Percentiles rank a stretch among this genome's conserved stretches.
Conservation (phyloP, 2,113 vertebrate species). For the Hyaena hyaena region DNA sequence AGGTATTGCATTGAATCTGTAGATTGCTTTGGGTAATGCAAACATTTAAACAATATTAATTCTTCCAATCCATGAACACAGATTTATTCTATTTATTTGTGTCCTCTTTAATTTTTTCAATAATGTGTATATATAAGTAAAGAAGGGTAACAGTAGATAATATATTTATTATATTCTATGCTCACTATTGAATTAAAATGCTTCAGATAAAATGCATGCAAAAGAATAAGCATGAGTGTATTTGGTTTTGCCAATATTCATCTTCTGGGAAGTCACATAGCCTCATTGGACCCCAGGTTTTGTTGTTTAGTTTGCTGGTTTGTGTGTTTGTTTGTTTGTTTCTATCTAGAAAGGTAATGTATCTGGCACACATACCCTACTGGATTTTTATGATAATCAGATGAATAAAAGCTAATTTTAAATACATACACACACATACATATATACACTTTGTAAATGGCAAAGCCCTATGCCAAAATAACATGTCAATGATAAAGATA, state of each 20-base stretch:
- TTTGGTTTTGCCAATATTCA: not conserved
- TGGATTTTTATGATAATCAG: not conserved
- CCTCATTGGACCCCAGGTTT: not conserved
- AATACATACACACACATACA: not conserved
- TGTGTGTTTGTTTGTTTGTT: not conserved
- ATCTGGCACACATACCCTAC: not conserved
- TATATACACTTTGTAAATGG: not conserved
- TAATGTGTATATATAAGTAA: not conserved
- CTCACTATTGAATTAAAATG: slow-evolving; percentile 7
- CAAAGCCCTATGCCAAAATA: not conserved
- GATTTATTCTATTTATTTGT: not conserved
- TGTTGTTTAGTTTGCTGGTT: not conserved
- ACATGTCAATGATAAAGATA: not conserved
- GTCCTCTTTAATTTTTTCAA: not conserved
- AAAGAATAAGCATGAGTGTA: not conserved
- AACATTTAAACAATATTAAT: not conserved
- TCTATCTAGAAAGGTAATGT: not conserved
- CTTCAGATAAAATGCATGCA: not conserved
- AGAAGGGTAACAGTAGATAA: not conserved
- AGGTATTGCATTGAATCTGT: not conserved
- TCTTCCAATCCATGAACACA: not conserved
- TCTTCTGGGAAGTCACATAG: not conserved
- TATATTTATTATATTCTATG: not conserved
- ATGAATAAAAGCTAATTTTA: slow-evolving; percentile 3
- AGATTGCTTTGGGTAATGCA: not conserved